Conservation (phyloP, 2,113 vertebrate genomes). For the Macquaria australasica region DNA sequence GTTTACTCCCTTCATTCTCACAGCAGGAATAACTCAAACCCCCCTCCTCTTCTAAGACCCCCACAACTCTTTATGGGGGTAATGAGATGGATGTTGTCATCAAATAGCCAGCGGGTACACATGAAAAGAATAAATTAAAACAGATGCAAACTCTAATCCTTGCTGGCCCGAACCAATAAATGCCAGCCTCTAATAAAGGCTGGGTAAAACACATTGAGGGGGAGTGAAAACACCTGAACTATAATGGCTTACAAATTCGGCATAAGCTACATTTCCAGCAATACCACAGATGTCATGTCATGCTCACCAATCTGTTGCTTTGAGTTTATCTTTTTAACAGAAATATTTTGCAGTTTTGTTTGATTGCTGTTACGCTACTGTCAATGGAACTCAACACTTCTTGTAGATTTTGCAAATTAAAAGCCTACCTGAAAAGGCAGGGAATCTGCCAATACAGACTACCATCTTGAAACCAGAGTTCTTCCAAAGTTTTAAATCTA, state of each 20-base stretch:
- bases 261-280: no score
- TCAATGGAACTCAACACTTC: not conserved
- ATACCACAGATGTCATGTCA: not conserved
- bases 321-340: not conserved
- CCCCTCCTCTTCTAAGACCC: no score
- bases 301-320: not conserved
- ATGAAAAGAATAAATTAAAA: not conserved
- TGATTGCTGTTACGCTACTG: not conserved
- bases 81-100: no score
- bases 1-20: not conserved
- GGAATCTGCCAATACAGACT: not conserved
- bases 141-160: not conserved
- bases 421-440: not conserved
- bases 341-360: not conserved
- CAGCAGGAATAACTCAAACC: not conserved
- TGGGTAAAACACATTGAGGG: not conserved
- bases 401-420: not conserved
- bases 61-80: no score
- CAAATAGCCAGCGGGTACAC: no score
- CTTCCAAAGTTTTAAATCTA: not conserved
- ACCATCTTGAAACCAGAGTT: not conserved
- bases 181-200: not conserved
- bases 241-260: no score
- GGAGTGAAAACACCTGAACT: not conserved
- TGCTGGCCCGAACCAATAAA: not conserved